Conservation (phyloP, 1,140 invertebrate species). For the Stegodyphus mimosarum region DNA sequence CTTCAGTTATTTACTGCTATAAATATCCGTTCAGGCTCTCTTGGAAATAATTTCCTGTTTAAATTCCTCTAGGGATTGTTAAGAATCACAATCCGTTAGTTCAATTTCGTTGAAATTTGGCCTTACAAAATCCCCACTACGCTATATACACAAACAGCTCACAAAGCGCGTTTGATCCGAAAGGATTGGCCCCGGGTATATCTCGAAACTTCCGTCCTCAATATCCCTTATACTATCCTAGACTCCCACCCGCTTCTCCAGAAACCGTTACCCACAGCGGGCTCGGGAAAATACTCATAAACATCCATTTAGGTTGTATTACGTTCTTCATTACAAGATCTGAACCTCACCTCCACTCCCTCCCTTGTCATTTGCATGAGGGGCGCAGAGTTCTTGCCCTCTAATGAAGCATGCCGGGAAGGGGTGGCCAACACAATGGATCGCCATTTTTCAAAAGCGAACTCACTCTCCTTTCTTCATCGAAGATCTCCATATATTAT, state of each 20-base stretch:
- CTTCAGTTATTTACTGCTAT: too few relatives aligned
- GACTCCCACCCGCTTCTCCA: neutral
- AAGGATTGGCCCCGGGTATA: too few relatives aligned
- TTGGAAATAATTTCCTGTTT: slow-evolving; percentile 21
- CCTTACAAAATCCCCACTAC: too few relatives aligned
- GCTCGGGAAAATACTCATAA: slow-evolving; percentile 39
- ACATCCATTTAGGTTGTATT: slow-evolving; percentile 49
- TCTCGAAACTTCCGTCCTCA: too few relatives aligned
- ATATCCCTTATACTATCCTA: neutral
- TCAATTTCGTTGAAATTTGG: too few relatives aligned
- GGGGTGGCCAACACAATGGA: slow-evolving; percentile 28
- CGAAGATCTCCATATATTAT: slow-evolving; percentile 21
- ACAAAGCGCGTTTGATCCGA: too few relatives aligned
- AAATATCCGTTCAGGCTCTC: neutral
- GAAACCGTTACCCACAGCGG: neutral
- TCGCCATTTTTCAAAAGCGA: slow-evolving; percentile 39
- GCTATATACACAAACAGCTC: too few relatives aligned
- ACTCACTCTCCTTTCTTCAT: neutral
- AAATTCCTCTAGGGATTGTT: neutral
- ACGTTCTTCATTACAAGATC: slow-evolving; percentile 41
- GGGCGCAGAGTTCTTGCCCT: slow-evolving; percentile 13
- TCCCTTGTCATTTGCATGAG: slow-evolving; percentile 33
- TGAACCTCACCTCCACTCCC: neutral
- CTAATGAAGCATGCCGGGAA: slow-evolving; percentile 30
- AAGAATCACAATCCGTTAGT: too few relatives aligned